phyloP scores from a whole-genome alignment of 2,888 invertebrate species.

The Ophraella communa region DNA sequence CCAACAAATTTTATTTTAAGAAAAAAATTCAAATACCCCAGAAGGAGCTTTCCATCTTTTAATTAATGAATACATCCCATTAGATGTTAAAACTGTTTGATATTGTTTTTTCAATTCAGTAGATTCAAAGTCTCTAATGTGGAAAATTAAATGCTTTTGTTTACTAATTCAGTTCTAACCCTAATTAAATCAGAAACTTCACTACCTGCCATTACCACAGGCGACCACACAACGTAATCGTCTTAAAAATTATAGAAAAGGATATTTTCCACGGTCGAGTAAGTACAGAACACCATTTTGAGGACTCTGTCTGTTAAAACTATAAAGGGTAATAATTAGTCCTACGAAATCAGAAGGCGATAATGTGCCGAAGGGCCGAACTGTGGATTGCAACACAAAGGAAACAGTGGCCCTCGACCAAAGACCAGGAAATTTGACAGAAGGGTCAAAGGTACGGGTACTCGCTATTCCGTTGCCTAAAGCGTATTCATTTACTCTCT shows the following conservation, averaged over 20 bases:
- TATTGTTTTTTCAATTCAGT: background rate
- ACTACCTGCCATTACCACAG: constrained; percentile 18
- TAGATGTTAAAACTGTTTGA: background rate
- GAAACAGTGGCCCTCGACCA: constrained; percentile 54
- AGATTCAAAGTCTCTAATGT: constrained; percentile 1
- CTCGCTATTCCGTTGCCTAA: constrained; percentile 36
- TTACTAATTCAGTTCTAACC: background rate
- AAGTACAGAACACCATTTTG: constrained; percentile 16
- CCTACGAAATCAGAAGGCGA: constrained; percentile 53
- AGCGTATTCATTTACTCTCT: constrained; percentile 49
- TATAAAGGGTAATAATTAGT: constrained; percentile 48
- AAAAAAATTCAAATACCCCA: too few species aligned
- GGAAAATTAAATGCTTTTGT: background rate
- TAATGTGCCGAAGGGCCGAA: constrained; percentile 47
- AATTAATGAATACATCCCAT: too few species aligned
- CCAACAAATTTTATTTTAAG: too few species aligned
- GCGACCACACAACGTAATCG: constrained; percentile 14
- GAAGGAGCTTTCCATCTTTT: too few species aligned
- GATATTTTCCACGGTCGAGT: constrained; percentile 24
- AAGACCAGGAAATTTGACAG: constrained; percentile 59
- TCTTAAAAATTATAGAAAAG: constrained; percentile 20
- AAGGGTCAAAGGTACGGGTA: constrained; percentile 54
- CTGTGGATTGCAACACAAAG: constrained; percentile 54
- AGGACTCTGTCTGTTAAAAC: constrained; percentile 16
- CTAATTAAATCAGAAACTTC: constrained; percentile 7